phyloP scores from a whole-genome alignment of 35 echinoderm and acorn worm genomes.

The Stichopus chloronotus region DNA sequence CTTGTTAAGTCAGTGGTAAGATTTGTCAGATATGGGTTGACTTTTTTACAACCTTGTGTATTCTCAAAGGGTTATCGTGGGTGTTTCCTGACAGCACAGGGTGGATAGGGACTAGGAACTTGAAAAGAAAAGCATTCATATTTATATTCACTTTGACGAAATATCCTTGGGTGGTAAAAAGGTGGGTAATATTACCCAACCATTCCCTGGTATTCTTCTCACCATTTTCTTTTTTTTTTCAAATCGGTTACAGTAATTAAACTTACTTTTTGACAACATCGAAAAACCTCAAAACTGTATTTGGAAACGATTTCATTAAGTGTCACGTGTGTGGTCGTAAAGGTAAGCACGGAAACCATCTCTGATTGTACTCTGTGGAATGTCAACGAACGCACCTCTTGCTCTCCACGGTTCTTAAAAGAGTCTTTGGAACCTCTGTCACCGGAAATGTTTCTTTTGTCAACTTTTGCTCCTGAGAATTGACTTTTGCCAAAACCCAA shows the following conservation, averaged over 20 bases:
- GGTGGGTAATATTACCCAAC: not conserved
- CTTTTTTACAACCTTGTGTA: not conserved
- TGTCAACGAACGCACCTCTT: not conserved
- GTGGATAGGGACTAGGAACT: too few relatives aligned
- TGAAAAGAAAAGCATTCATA: not conserved
- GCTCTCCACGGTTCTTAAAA: not conserved
- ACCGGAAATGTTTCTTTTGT: slow-evolving; percentile 48
- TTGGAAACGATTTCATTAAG: not conserved
- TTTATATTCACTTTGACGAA: not conserved
- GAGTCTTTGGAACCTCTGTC: slow-evolving; percentile 1
- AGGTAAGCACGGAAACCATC: not conserved
- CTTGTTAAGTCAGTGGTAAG: not conserved
- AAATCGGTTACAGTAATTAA: not conserved
- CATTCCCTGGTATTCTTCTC: not conserved
- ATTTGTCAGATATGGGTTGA: not conserved
- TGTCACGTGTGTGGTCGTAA: slow-evolving; percentile 29
- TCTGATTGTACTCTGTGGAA: not conserved
- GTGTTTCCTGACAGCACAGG: not conserved
- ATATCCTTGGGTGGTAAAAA: slow-evolving; percentile 2
- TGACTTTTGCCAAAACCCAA: slow-evolving; percentile 17
- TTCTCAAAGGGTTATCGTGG: slow-evolving; percentile 4
- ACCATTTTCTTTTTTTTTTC: not conserved
- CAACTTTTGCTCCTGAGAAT: not conserved
- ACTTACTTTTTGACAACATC: not conserved
- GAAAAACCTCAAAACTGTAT: not conserved